phyloP scores from a whole-genome alignment of 2,888 invertebrate genomes.

The Eugnorisma glareosa region DNA sequence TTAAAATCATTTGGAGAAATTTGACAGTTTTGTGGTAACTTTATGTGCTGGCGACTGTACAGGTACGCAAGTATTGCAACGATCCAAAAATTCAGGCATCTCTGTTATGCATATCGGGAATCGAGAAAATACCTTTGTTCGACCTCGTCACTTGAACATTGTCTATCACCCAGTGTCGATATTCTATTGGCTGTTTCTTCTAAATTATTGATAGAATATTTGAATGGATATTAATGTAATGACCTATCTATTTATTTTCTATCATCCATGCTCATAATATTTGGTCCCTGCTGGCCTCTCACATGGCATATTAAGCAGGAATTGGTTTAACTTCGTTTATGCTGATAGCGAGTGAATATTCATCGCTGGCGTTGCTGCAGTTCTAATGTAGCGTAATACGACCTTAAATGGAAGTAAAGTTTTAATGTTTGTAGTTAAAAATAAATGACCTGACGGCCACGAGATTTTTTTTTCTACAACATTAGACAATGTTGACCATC shows the following conservation, averaged over 20 bases:
- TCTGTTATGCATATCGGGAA: background rate
- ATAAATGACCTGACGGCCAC: background rate
- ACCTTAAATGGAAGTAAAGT: background rate
- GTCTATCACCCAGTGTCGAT: background rate
- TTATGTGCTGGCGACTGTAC: too few relatives aligned
- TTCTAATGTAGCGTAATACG: constrained; percentile 32
- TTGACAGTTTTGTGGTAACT: too few relatives aligned
- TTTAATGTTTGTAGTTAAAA: background rate
- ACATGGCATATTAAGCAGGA: constrained; percentile 61
- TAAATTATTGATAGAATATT: background rate
- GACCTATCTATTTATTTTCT: constrained; percentile 6
- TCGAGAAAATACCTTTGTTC: background rate
- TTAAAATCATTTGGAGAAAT: too few relatives aligned
- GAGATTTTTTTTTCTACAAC: background rate
- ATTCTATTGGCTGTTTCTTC: background rate
- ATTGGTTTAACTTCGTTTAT: constrained; percentile 55
- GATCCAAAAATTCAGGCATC: background rate
- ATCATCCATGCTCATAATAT: constrained; percentile 42
- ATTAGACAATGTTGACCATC: background rate
- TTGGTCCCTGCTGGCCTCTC: constrained; percentile 52
- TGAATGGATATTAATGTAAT: too few relatives aligned
- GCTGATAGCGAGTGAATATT: constrained; percentile 48
- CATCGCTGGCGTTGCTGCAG: constrained; percentile 36
- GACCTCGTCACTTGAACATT: background rate
- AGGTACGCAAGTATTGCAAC: background rate